Conservation (phyloP, 2,113 vertebrate genomes). For the Ornithorhynchus anatinus region DNA sequence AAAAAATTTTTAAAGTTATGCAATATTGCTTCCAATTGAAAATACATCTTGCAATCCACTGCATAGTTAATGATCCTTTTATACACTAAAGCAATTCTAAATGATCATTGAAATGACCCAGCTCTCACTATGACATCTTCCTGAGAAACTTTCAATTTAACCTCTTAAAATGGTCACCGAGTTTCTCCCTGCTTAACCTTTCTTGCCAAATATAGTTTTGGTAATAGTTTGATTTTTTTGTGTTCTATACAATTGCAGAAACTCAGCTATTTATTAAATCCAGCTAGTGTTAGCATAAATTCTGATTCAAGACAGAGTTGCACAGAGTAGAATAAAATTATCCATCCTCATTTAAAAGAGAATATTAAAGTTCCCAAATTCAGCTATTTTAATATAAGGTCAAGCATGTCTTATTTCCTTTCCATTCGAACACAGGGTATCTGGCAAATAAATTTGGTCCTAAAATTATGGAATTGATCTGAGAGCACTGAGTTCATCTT, state of each 20-base stretch:
- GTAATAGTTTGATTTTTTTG: background rate
- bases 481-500: too few species aligned
- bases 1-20: background rate
- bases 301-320: too few species aligned
- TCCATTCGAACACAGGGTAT: too few species aligned
- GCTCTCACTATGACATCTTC: background rate
- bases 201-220: background rate
- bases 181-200: background rate
- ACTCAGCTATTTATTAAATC: background rate
- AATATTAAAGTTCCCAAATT: too few species aligned
- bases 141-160: background rate
- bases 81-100: background rate
- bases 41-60: background rate
- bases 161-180: background rate
- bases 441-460: too few species aligned
- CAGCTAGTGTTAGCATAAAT: too few species aligned
- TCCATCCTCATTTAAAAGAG: too few species aligned
- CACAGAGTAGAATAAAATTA: too few species aligned
- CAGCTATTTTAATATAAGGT: too few species aligned
- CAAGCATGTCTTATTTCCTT: too few species aligned
- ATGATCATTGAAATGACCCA: accelerated
- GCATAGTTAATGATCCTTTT: accelerated
- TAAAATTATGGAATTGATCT: too few species aligned
- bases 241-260: background rate
- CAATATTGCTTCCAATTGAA: background rate